Evolutionary conservation across 2,113 vertebrate species (phyloP), one percentile per base, ranked within the genome.

Genomic region (Serilophus lunatus): DNA sequence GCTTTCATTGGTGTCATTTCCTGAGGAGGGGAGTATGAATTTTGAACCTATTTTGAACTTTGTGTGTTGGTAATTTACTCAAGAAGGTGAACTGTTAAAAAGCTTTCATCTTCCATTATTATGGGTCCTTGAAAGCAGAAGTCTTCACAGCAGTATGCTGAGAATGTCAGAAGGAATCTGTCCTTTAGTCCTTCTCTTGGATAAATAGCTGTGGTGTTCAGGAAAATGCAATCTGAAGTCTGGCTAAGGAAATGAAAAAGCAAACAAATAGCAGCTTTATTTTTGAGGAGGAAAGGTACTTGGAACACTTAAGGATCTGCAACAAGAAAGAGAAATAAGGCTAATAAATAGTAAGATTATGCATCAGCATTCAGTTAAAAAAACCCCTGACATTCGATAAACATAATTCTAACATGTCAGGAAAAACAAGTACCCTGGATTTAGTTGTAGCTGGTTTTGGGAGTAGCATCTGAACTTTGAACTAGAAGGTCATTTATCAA

Each of bases 91-190:
- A 74, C 65, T 9, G 1, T 86, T 95, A 86, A 83, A 92, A 93
- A 71, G 31, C 72, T 88, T 97, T 90, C n/a, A 56, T 82, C 57
- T 94, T 84, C 82, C 60, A 56, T 94, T 82, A 77, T 49, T 66
- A 22, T 23, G 45, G 42, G 26, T 89, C 68, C 80, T 95, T 92
- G 82, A 85, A 90, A 33, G 42, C 64, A 86, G 79, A 90, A 95
- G 63, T 88, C 79, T 92, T 93, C 86, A 74, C 50, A 86, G 68
- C 76, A 88, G 35, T 64, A 47, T 70, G 35, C 47, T 92, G 86
- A 78, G 76, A 80, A 80, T 81, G 86, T 94, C 92, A 88, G 68
- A 94, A 93, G 63, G 60, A 94, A 72, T 93, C 79, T 90, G 45
- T 94, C 82, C 68, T 90, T 92, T 74, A 90, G 90, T 90, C 59